These are phyloP conservation scores for Branchinecta sandiegonensis DNA, from an alignment of 2,888 invertebrate genomes.

Conservation along the genomic window DNA sequence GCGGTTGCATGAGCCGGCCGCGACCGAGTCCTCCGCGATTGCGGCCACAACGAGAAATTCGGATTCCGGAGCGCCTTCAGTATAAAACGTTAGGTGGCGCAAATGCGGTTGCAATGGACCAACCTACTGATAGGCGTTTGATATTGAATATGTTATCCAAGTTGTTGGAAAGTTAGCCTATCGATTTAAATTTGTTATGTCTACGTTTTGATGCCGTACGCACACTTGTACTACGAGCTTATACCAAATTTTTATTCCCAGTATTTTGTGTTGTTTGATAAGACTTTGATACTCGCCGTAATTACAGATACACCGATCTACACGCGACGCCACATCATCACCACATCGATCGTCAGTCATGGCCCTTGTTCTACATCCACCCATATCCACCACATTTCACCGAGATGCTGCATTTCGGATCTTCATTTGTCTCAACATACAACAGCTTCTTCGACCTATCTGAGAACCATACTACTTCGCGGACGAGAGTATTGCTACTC, in stretches of 20 bases:
- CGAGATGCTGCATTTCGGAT: constrained; percentile 2
- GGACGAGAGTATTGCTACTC: too few relatives aligned
- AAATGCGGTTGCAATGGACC: too few relatives aligned
- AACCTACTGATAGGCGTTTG: too few relatives aligned
- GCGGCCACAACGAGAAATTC: constrained; percentile 9
- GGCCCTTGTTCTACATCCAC: constrained; percentile 11
- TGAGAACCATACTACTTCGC: too few relatives aligned
- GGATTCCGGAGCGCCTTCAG: too few relatives aligned
- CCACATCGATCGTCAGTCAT: constrained; percentile 11
- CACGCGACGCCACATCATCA: constrained; percentile 4
- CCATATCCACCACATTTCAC: neutral
- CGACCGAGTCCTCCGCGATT: constrained; percentile 12
- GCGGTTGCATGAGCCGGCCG: neutral
- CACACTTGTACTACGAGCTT: neutral
- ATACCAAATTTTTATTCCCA: neutral
- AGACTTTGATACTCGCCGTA: neutral
- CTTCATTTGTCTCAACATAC: too few relatives aligned
- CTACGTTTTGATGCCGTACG: too few relatives aligned
- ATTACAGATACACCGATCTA: neutral
- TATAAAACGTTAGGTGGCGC: too few relatives aligned
- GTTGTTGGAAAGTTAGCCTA: too few relatives aligned
- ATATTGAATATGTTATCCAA: too few relatives aligned
- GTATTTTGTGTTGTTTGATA: neutral
- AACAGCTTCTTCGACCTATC: too few relatives aligned
- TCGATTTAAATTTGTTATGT: too few relatives aligned